These are phyloP conservation scores for Falco punctatus DNA, from an alignment of 2,113 vertebrate species.

Conservation along the genomic window DNA sequence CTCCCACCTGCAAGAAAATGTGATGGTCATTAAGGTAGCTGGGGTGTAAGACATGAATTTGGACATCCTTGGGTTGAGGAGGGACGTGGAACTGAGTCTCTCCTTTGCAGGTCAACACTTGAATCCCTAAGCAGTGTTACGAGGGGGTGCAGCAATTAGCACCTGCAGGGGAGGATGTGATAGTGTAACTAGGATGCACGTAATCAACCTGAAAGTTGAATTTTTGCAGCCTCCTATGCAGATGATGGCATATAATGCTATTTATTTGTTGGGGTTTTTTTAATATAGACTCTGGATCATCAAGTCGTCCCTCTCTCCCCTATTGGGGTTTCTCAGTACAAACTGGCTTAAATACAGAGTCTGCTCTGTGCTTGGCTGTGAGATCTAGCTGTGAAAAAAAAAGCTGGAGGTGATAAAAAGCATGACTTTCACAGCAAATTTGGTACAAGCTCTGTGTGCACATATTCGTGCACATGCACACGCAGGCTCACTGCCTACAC, in stretches of 20 bases:
- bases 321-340: neutral
- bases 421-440: neutral
- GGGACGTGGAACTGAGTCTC: neutral
- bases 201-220: neutral
- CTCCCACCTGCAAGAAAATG: neutral
- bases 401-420: neutral
- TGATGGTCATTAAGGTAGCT: rapidly evolving
- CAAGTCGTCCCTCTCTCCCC: neutral
- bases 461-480: neutral
- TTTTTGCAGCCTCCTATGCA: neutral
- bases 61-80: neutral
- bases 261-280: neutral
- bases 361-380: neutral
- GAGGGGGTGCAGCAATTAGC: neutral
- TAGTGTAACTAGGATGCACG: neutral
- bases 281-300: neutral
- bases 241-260: neutral
- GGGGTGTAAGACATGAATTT: neutral
- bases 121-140: neutral
- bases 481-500: neutral
- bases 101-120: neutral
- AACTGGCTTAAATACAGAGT: neutral
- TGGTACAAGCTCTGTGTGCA: neutral
- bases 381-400: neutral
- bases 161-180: neutral